A percentile compares a stretch with the other conserved stretches of the same genome.
Conservation (phyloP, 2,797 vertebrate species). For the Malacoraja senta region DNA sequence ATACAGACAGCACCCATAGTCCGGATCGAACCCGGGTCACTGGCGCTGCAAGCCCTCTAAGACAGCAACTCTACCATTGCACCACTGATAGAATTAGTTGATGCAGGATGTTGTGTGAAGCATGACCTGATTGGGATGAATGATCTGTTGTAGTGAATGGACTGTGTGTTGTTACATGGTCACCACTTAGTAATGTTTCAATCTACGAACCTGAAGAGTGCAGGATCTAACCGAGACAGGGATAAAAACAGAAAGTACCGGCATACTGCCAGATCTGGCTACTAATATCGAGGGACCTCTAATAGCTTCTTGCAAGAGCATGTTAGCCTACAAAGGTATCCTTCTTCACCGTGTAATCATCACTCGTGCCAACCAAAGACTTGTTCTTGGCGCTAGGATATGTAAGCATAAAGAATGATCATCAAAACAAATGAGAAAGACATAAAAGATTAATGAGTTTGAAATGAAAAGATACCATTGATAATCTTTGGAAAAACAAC, state of each 20-base stretch:
- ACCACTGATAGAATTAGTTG: too few relatives aligned
- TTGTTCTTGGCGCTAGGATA: neutral
- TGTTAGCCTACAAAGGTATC: neutral
- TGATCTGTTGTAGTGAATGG: too few relatives aligned
- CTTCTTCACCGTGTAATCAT: neutral
- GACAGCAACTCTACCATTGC: too few relatives aligned
- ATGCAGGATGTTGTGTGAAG: too few relatives aligned
- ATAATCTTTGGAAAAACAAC: neutral
- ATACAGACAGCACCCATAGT: too few relatives aligned
- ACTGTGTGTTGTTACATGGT: neutral
- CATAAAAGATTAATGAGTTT: neutral
- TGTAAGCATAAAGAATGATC: neutral
- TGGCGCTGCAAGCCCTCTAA: too few relatives aligned
- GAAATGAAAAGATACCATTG: neutral
- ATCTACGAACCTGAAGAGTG: neutral
- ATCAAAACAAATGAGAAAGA: neutral
- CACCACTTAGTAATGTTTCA: neutral
- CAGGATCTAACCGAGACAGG: neutral
- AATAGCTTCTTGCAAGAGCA: neutral
- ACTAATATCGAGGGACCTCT: neutral
- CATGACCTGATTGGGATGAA: too few relatives aligned
- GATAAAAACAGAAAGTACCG: neutral
- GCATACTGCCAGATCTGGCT: neutral
- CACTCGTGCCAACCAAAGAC: neutral
- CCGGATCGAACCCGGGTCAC: too few relatives aligned